Percentiles rank a stretch among this genome's conserved stretches.
Conservation (phyloP, 2,888 invertebrate genomes). For the Smittia aterrima region DNA sequence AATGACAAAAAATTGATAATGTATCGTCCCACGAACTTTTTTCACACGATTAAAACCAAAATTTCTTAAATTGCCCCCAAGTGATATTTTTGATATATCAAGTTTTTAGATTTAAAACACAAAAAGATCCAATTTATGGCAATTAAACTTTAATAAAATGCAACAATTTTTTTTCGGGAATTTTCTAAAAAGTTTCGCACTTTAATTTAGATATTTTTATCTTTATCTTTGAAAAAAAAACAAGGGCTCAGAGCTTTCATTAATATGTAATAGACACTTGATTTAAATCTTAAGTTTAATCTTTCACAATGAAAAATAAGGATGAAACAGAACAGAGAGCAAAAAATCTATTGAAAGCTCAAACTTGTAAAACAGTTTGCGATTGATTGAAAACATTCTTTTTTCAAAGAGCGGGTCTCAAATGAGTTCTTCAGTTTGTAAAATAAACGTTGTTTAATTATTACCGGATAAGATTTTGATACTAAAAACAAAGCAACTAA, state of each 20-base stretch:
- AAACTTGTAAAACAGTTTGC: no score
- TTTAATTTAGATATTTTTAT: no score
- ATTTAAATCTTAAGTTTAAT: no score
- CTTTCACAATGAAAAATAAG: no score
- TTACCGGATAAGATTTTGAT: not conserved
- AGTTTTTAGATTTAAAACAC: not conserved
- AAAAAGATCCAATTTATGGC: not conserved
- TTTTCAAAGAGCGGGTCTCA: slow-evolving; percentile 34
- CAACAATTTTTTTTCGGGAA: slow-evolving; percentile 25
- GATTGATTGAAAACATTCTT: not conserved
- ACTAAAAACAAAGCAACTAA: slow-evolving; percentile 18
- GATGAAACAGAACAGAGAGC: no score
- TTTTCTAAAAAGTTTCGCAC: not conserved
- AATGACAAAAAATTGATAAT: slow-evolving; percentile 54
- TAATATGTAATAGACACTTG: no score
- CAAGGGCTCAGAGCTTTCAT: no score
- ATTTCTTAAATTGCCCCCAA: slow-evolving; percentile 37
- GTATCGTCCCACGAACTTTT: not conserved
- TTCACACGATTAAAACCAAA: slow-evolving; percentile 31
- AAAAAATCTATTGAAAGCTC: no score
- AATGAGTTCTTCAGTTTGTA: slow-evolving; percentile 19
- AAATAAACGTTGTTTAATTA: not conserved
- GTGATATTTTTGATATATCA: slow-evolving; percentile 39
- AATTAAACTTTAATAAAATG: slow-evolving; percentile 7
- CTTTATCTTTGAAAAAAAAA: no score